Evolutionary conservation across 2,113 vertebrate genomes (phyloP).

Genomic region (Oceanodroma tethys): DNA sequence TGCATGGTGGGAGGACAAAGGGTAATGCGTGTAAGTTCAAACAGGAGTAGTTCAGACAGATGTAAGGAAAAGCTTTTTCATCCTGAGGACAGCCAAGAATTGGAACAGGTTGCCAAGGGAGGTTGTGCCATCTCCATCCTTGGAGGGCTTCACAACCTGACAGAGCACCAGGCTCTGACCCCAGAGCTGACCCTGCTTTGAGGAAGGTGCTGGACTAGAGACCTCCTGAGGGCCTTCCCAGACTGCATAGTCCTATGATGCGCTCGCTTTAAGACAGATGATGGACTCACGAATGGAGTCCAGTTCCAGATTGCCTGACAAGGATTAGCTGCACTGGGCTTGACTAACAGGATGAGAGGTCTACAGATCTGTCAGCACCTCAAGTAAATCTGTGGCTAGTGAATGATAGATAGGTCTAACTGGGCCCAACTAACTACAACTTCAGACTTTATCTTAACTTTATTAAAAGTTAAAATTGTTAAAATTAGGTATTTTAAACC

Average conservation of each 20-base stretch:
- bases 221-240: background rate
- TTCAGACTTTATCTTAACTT: background rate
- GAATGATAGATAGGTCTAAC: background rate
- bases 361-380: background rate
- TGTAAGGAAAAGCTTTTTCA: background rate
- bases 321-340: background rate
- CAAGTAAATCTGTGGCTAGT: background rate
- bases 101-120: background rate
- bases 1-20: background rate
- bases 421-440: background rate
- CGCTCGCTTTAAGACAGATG: background rate
- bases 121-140: background rate
- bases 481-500: background rate
- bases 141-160: background rate
- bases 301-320: background rate
- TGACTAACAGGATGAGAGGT: background rate
- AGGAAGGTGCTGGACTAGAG: background rate
- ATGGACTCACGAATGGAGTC: background rate
- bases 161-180: background rate
- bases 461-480: background rate
- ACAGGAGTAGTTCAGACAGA: background rate
- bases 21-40: accelerated
- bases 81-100: background rate
- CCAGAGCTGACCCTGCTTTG: background rate
- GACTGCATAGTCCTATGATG: background rate